Conservation (phyloP, 2,888 invertebrate species). For the Drosophila ezoana region DNA sequence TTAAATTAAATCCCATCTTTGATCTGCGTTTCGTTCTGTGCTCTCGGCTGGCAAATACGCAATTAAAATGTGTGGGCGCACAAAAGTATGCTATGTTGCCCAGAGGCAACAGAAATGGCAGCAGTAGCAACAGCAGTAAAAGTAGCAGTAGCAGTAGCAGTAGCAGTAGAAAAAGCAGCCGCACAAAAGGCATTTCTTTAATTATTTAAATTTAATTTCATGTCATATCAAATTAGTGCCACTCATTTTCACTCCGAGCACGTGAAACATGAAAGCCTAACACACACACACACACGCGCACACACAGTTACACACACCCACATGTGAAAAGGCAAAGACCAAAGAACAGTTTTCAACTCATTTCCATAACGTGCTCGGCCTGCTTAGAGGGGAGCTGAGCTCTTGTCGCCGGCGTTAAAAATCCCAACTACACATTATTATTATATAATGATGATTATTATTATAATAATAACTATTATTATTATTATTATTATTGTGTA, state of each 20-base stretch:
- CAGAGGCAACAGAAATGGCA: conserved; percentile 17
- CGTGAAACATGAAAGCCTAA: conserved; percentile 43
- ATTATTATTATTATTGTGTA: conserved; percentile 44
- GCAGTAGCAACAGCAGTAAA: conserved; percentile 1
- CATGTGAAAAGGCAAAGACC: conserved; percentile 23
- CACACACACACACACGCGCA: background rate
- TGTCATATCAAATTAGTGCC: conserved; percentile 76
- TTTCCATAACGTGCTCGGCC: conserved; percentile 51
- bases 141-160: background rate
- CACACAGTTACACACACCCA: conserved; percentile 5
- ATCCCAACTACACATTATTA: conserved; percentile 47
- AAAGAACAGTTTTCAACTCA: conserved; percentile 62
- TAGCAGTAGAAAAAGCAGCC: conserved; percentile 8
- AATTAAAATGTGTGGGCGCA: conserved; percentile 45
- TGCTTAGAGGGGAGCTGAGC: background rate
- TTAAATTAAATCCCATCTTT: conserved; percentile 31
- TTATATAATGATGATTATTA: conserved; percentile 50
- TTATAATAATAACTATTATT: conserved; percentile 43
- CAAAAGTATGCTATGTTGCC: conserved; percentile 58
- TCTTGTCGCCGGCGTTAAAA: conserved; percentile 31
- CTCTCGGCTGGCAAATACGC: conserved; percentile 37
- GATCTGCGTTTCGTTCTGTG: conserved; percentile 10
- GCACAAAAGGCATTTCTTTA: conserved; percentile 62
- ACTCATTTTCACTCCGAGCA: conserved; percentile 66
- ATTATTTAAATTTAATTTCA: conserved; percentile 78